phyloP scores from a whole-genome alignment of 2,113 vertebrate genomes.

The Puntigrus tetrazona region DNA sequence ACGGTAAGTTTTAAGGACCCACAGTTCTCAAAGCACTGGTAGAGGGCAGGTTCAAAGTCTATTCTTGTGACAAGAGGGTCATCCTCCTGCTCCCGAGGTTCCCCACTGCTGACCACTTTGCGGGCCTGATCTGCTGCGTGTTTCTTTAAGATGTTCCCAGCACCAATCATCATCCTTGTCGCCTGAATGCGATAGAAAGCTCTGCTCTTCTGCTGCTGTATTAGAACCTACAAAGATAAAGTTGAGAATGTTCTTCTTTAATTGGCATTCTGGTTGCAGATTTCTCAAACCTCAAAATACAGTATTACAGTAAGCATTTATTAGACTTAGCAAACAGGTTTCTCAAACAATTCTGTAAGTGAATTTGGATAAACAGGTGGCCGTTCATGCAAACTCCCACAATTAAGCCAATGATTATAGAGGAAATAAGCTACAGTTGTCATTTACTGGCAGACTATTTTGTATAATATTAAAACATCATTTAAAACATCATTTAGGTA shows the following conservation, averaged over 20 bases:
- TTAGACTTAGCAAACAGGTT: not conserved
- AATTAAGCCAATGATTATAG: not conserved
- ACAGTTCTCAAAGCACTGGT: conserved; percentile 87
- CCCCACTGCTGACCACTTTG: conserved; percentile 78
- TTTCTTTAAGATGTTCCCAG: conserved; percentile 74
- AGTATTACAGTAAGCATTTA: not conserved
- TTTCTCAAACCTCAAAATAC: not conserved
- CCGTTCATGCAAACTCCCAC: not conserved
- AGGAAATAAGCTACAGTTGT: not conserved
- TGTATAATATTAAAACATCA: not conserved
- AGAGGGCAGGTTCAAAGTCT: conserved; percentile 77
- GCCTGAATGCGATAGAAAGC: conserved; percentile 77
- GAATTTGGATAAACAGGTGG: not conserved
- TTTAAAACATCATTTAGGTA: not conserved
- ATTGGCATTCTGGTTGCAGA: not conserved
- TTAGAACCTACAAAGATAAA: conserved; percentile 59
- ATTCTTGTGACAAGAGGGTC: conserved; percentile 75
- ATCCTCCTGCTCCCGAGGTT: conserved; percentile 73
- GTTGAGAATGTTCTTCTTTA: not conserved
- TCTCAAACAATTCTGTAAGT: not conserved
- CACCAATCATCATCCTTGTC: conserved; percentile 75
- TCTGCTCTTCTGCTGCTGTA: conserved; percentile 74
- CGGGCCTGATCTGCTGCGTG: conserved; percentile 74
- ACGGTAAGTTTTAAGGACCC: conserved; percentile 80
- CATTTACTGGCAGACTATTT: not conserved